Evolutionary conservation across 2,113 vertebrate genomes (phyloP).

Genomic region (Acrocephalus kingi): DNA sequence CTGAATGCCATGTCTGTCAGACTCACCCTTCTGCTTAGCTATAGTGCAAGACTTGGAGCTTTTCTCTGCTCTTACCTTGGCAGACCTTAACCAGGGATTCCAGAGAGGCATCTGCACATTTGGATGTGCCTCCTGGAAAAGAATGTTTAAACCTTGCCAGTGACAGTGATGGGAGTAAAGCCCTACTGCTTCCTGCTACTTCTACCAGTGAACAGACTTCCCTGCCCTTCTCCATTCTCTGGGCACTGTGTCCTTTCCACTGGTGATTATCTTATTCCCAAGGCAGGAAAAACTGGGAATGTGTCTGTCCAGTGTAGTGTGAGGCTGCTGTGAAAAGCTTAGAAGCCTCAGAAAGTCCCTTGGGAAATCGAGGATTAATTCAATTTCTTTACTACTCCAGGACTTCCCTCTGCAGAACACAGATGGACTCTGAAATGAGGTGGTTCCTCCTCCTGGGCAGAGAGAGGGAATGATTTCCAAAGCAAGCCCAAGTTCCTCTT

Average conservation of each 20-base stretch:
- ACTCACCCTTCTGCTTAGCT: background rate
- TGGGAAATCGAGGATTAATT: background rate
- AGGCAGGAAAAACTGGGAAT: background rate
- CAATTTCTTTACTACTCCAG: background rate
- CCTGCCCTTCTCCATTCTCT: background rate
- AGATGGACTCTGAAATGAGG: conserved; percentile 1
- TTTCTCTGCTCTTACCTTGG: background rate
- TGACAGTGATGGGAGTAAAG: background rate
- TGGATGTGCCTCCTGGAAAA: background rate
- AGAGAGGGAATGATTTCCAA: background rate
- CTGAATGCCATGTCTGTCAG: background rate
- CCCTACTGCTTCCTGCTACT: background rate
- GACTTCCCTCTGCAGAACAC: background rate
- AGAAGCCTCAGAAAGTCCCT: background rate
- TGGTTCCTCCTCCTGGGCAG: background rate
- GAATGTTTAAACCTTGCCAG: background rate
- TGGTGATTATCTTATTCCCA: background rate
- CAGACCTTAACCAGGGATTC: background rate
- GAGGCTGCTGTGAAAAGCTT: conserved; percentile 2
- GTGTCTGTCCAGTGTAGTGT: background rate
- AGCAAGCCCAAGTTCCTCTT: background rate
- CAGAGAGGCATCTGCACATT: background rate
- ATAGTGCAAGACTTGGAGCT: background rate
- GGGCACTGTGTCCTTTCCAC: background rate
- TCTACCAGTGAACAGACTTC: background rate